Conservation (phyloP, 2,888 invertebrate species). For the Tanytarsus gracilentus region DNA sequence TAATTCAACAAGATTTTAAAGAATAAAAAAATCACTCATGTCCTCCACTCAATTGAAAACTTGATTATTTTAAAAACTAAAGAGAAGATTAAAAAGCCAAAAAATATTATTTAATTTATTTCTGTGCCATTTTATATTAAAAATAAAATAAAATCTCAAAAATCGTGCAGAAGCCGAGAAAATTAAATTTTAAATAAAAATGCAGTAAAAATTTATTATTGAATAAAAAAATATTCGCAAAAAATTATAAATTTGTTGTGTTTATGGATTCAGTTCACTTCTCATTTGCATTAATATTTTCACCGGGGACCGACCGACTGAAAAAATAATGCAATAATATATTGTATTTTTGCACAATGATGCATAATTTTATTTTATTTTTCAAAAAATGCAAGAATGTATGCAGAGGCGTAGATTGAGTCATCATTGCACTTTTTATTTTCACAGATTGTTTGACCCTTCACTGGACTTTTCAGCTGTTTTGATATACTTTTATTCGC, state of each 20-base stretch:
- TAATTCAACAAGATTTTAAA: neutral
- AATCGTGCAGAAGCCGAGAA: neutral
- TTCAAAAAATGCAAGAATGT: neutral
- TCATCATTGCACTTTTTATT: neutral
- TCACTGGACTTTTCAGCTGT: no score
- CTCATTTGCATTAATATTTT: conserved; percentile 19
- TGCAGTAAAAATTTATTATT: conserved; percentile 20
- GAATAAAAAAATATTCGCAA: conserved; percentile 20
- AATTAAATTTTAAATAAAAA: conserved; percentile 24
- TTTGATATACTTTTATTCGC: no score
- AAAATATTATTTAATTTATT: conserved; percentile 27
- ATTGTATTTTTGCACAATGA: conserved; percentile 17
- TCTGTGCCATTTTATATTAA: conserved; percentile 22
- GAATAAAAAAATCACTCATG: conserved; percentile 3
- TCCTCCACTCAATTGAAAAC: no score
- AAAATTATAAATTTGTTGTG: conserved; percentile 23
- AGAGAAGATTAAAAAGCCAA: conserved; percentile 17
- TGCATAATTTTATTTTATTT: conserved; percentile 24
- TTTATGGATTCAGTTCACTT: conserved; percentile 23
- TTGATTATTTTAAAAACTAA: neutral
- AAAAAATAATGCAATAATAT: conserved; percentile 22
- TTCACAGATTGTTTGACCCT: no score
- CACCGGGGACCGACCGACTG: neutral
- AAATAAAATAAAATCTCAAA: conserved; percentile 1
- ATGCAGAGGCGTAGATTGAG: neutral